Evolutionary conservation across 2,113 vertebrate species (phyloP).

Genomic region (Lagopus leucura): DNA sequence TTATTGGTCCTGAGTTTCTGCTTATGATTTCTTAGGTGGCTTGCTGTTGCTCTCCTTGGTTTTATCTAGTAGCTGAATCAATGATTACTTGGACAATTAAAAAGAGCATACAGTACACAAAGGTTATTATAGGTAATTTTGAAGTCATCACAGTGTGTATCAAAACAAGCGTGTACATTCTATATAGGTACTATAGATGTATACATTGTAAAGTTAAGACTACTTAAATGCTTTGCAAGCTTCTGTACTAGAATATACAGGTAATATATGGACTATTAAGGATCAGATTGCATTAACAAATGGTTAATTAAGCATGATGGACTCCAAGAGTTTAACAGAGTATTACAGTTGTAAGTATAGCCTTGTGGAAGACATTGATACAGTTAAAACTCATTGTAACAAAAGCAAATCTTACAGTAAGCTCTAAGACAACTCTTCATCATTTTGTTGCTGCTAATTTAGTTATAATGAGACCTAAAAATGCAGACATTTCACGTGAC

Average conservation of each 20-base stretch:
- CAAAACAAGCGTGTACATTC: not conserved
- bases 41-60: not conserved
- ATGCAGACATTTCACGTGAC: not conserved
- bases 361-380: not conserved
- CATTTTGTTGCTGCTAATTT: not conserved
- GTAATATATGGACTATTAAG: not conserved
- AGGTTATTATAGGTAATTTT: not conserved
- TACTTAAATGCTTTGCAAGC: not conserved
- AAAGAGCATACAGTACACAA: not conserved
- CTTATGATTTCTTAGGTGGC: not conserved
- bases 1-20: not conserved
- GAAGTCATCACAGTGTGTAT: not conserved
- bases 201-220: not conserved
- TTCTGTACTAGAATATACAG: not conserved
- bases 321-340: not conserved
- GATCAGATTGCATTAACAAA: not conserved
- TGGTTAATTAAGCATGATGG: not conserved
- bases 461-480: constrained; percentile 2
- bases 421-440: not conserved
- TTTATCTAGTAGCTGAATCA: not conserved
- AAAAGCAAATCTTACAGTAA: not conserved
- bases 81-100: not conserved
- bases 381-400: not conserved
- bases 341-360: not conserved
- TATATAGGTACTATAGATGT: not conserved